phyloP scores from a whole-genome alignment of 2,113 vertebrate genomes.

The Tachysurus vachellii region DNA sequence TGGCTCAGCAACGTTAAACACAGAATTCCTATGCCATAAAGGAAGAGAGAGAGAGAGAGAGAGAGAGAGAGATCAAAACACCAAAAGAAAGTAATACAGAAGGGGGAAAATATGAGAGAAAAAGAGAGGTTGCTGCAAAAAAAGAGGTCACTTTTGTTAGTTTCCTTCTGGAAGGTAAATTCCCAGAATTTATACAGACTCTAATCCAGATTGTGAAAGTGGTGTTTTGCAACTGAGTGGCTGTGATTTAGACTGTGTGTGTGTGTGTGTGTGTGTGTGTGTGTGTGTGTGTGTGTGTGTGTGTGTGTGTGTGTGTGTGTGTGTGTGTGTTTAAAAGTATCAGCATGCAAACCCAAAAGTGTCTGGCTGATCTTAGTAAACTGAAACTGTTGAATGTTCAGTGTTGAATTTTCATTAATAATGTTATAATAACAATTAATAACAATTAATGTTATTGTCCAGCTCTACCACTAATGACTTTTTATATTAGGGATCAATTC shows the following conservation, averaged over 20 bases:
- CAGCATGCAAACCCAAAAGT: neutral
- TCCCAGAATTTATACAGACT: slow-evolving; percentile 5
- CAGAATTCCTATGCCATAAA: neutral
- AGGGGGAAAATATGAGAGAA: neutral
- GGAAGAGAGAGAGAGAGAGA: neutral
- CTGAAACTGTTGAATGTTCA: neutral
- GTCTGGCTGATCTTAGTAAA: neutral
- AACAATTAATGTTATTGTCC: neutral
- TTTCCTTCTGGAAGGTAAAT: slow-evolving; percentile 27
- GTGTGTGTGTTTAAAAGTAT: neutral
- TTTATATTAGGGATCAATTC: neutral
- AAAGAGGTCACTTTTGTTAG: neutral
- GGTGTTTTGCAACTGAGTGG: slow-evolving; percentile 13
- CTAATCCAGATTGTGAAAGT: slow-evolving; percentile 5
- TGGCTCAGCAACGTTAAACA: neutral
- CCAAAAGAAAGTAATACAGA: neutral
- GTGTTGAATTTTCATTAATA: neutral
- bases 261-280: neutral
- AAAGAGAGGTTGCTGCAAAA: neutral
- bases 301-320: neutral
- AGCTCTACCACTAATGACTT: neutral
- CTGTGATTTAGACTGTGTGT: neutral
- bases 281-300: neutral
- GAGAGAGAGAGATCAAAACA: no score
- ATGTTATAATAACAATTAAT: neutral